These are phyloP conservation scores for Stenichneumon culpator DNA, from an alignment of 2,888 invertebrate species.

Conservation along the genomic window DNA sequence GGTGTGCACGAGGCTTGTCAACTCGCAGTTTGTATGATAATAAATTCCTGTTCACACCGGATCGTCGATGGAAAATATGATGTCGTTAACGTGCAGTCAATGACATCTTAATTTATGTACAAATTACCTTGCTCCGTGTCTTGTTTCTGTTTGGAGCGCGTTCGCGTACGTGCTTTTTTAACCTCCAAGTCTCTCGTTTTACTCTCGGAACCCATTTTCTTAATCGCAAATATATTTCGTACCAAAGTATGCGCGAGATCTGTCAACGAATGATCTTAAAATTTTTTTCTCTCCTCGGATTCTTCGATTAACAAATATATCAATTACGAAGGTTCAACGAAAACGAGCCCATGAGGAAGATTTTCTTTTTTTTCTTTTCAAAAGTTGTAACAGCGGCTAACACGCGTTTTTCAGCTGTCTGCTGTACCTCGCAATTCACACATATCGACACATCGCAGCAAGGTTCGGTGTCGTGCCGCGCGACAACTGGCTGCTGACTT, in stretches of 20 bases:
- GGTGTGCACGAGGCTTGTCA: not conserved
- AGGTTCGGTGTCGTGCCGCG: not conserved
- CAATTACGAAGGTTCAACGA: not conserved
- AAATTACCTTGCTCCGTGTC: constrained; percentile 55
- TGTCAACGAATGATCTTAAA: not conserved
- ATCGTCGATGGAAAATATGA: not conserved
- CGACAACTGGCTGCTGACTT: not conserved
- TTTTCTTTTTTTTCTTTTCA: constrained; percentile 1
- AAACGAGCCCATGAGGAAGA: constrained; percentile 23
- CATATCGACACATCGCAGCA: constrained; percentile 4
- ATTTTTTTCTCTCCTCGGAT: not conserved
- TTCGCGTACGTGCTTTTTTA: constrained; percentile 66
- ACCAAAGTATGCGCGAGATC: not conserved
- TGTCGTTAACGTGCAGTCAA: not conserved
- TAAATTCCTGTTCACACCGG: not conserved
- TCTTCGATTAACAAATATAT: not conserved
- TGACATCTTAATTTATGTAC: not conserved
- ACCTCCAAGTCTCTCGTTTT: constrained; percentile 65
- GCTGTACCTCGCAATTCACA: not conserved
- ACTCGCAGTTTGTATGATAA: not conserved
- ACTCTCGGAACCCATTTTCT: constrained; percentile 64
- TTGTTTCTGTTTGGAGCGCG: constrained; percentile 65
- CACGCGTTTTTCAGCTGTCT: constrained; percentile 34
- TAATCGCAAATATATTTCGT: not conserved
- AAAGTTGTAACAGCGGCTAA: constrained; percentile 17